phyloP scores from a whole-genome alignment of 2,888 invertebrate species.

The Nezara viridula region DNA sequence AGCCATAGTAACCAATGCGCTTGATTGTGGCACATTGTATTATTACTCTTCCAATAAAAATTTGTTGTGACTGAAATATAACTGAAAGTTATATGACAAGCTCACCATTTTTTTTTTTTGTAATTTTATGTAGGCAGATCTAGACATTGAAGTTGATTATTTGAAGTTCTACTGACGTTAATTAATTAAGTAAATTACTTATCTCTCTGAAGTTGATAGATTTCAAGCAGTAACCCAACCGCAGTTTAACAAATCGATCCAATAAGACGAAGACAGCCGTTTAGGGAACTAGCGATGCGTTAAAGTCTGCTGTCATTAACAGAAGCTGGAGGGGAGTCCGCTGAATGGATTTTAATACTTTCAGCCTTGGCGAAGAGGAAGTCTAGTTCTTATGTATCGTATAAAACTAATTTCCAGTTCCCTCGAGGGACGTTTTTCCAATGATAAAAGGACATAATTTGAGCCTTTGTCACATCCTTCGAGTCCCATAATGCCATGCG shows the following conservation, averaged over 20 bases:
- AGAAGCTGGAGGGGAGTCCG: neutral
- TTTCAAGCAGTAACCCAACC: neutral
- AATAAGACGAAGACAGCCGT: neutral
- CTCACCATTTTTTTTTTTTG: no score
- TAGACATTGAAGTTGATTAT: no score
- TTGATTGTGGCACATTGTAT: no score
- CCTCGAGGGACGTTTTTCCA: neutral
- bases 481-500: neutral
- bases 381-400: conserved; percentile 32
- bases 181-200: neutral
- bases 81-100: no score
- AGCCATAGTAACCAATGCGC: no score
- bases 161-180: no score
- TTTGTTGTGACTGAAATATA: no score
- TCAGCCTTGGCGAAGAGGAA: neutral
- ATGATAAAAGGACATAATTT: neutral
- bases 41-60: no score
- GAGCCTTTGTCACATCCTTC: neutral
- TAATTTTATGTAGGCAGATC: no score
- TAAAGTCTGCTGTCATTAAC: neutral
- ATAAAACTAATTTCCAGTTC: conserved; percentile 31
- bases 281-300: neutral
- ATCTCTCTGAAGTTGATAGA: neutral
- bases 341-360: conserved; percentile 49
- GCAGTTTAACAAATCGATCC: neutral